Conservation (phyloP, 2,113 vertebrate genomes). For the Tauraco erythrolophus region DNA sequence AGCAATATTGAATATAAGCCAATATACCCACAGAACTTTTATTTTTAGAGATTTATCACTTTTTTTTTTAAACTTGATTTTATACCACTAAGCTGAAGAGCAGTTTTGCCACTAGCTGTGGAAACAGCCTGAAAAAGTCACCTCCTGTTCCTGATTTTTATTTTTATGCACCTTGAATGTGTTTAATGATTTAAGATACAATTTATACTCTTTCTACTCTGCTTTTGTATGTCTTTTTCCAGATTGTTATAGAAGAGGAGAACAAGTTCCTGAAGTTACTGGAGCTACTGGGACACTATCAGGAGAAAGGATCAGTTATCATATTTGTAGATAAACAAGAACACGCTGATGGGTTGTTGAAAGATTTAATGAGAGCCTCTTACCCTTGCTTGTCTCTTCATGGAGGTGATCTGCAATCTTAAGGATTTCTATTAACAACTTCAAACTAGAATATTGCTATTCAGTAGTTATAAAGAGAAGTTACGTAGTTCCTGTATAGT, state of each 20-base stretch:
- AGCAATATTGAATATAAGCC: background rate
- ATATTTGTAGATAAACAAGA: conserved; percentile 99
- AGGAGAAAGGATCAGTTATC: conserved; percentile 96
- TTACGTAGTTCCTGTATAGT: background rate
- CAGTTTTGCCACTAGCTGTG: background rate
- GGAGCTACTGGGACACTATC: conserved; percentile 95
- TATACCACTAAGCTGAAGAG: background rate
- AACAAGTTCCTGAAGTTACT: conserved; percentile 97
- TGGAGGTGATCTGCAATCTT: conserved; percentile 83
- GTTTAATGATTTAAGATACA: background rate
- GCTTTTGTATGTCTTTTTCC: conserved; percentile 27
- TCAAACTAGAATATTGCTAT: background rate
- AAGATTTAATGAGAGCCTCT: conserved; percentile 98
- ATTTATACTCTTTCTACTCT: background rate
- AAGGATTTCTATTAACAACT: background rate
- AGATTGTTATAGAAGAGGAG: conserved; percentile 98
- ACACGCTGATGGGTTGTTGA: conserved; percentile 92
- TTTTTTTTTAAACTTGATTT: background rate
- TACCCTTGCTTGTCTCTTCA: conserved; percentile 98
- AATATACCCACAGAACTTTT: background rate
- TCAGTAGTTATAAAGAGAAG: background rate
- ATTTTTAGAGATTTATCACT: too few relatives aligned
- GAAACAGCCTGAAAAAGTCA: background rate
- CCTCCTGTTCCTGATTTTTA: background rate
- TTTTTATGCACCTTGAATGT: background rate